Percentiles rank a stretch among this genome's conserved stretches.
Conservation (phyloP, 2,888 invertebrate species). For the Hydraecia micacea region DNA sequence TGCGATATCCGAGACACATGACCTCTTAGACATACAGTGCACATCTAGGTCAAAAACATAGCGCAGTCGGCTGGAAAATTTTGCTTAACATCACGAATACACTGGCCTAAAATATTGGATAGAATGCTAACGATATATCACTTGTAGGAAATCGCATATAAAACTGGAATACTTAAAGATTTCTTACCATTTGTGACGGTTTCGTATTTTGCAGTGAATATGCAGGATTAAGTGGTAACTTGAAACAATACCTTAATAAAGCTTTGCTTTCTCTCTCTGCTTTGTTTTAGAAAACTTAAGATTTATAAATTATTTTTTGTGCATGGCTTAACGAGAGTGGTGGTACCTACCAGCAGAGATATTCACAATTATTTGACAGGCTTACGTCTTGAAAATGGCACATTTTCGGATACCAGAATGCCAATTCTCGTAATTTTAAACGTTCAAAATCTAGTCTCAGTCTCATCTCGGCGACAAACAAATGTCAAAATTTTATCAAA, state of each 20-base stretch:
- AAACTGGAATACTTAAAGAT: slow-evolving; percentile 4
- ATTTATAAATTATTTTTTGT: neutral
- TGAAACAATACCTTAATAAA: neutral
- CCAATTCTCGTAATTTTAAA: no score
- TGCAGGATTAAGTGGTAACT: neutral
- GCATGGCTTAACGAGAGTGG: no score
- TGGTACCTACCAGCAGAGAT: neutral
- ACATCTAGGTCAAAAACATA: slow-evolving; percentile 57
- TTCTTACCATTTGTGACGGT: neutral
- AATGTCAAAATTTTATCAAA: no score
- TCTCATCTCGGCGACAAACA: no score
- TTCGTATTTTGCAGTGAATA: neutral
- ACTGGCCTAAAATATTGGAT: slow-evolving; percentile 20
- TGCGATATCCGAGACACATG: slow-evolving; percentile 50
- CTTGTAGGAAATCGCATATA: slow-evolving; percentile 10
- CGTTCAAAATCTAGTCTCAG: no score
- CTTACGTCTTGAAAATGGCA: neutral
- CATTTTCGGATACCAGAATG: neutral
- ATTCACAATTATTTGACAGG: neutral
- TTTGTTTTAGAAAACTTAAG: neutral
- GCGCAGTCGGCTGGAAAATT: slow-evolving; percentile 28
- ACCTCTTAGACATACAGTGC: slow-evolving; percentile 46
- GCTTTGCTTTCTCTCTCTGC: no score
- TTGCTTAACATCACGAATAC: slow-evolving; percentile 24
- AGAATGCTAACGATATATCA: slow-evolving; percentile 19